These are phyloP conservation scores for Palythoa grandis DNA, from an alignment of 92 coral and sea anemone genomes.

Conservation along the genomic window DNA sequence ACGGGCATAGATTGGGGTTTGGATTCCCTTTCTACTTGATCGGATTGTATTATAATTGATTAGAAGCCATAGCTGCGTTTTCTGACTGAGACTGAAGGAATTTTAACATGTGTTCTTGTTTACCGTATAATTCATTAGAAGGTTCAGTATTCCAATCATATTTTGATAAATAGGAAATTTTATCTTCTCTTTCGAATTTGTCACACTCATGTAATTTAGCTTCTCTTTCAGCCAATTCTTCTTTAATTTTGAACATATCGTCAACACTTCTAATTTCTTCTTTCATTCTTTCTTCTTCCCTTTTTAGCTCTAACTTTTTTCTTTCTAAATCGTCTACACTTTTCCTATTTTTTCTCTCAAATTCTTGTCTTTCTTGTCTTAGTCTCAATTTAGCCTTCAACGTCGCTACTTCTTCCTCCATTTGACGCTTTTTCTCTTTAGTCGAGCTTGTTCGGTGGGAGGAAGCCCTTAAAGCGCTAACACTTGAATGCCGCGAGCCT, in stretches of 20 bases:
- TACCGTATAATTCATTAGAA: not conserved
- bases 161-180: not conserved
- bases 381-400: conserved; percentile 51
- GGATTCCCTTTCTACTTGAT: not conserved
- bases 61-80: not conserved
- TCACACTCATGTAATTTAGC: conserved; percentile 35
- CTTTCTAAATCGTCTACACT: conserved; percentile 47
- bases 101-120: not conserved
- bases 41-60: not conserved
- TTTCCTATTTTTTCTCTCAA: conserved; percentile 24
- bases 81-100: not conserved
- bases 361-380: conserved; percentile 41
- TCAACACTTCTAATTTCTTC: conserved; percentile 41
- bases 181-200: not conserved
- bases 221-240: conserved; percentile 53
- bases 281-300: conserved; percentile 49
- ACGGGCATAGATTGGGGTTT: not conserved
- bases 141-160: no score
- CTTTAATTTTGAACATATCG: conserved; percentile 34
- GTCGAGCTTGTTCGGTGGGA: no score
- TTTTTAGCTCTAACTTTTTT: conserved; percentile 38
- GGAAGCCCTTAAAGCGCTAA: no score
- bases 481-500: no score
- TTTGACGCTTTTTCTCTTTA: conserved; percentile 35
- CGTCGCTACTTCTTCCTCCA: conserved; percentile 54